Evolutionary conservation across 2,113 vertebrate species (phyloP), one percentile per base, ranked within the genome.

Genomic region (Dasypus novemcinctus): DNA sequence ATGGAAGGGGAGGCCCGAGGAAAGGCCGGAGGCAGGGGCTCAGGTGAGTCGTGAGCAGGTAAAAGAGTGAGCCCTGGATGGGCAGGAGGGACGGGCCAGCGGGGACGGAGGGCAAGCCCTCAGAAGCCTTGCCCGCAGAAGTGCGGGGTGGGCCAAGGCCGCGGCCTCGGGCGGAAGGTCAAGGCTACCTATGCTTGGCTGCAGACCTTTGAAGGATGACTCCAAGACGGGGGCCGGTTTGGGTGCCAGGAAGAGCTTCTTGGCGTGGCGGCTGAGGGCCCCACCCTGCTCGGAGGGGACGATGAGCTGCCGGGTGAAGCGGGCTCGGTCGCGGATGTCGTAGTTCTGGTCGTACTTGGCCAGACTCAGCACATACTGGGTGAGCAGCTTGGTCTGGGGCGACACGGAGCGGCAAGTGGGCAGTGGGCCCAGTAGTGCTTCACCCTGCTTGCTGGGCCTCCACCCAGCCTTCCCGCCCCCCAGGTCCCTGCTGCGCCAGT

Each of bases 311-410:
- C 99, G 99, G 66, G 99, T 99, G 97, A 99, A 99, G 86, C 99
- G 99, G 0, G 99, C 99, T 7, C 99, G 98, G 90, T 99, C 99
- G 0, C 99, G 99, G 97, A 99, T 99, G 96, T 99, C 99, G 0
- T 99, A 99, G 97, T 99, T 99, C 98, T 99, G 99, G 98, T 99
- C 99, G 0, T 99, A 99, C 97, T 99, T 99, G 95, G 99, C 99
- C 98, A 99, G 96, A 95, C 99, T 99, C 97, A 99, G 99, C 57
- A 99, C 99, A 0, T 99, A 99, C 98, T 99, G 99, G 8, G 99
- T 99, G 96, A 99, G 98, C 80, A 99, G 99, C 98, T 99, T 99
- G 96, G 99, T 99, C 99, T 99, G 98, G 38, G 54, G 88, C 59
- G 75, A 10, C 1, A 33, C n/a, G n/a, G 59, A 29, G 29, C n/a